Conservation (phyloP, 2,113 vertebrate species). For the Hydropotes inermis region DNA sequence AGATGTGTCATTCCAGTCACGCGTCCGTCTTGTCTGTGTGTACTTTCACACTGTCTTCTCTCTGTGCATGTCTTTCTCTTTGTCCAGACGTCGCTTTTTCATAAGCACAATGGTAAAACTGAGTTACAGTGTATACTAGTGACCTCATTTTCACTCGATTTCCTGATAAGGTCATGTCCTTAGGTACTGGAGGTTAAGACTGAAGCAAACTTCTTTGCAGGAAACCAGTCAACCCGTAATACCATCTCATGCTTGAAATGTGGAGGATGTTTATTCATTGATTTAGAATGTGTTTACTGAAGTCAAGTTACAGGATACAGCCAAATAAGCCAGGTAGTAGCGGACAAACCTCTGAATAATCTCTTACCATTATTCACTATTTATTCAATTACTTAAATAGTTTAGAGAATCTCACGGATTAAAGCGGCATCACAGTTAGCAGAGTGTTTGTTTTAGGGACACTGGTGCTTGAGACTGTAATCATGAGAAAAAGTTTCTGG, state of each 20-base stretch:
- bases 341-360: neutral
- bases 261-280: neutral
- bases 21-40: neutral
- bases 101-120: neutral
- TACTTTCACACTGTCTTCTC: neutral
- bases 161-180: neutral
- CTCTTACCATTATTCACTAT: neutral
- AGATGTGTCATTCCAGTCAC: neutral
- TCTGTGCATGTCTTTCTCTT: neutral
- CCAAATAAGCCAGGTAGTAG: neutral
- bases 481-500: neutral
- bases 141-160: neutral
- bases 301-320: neutral
- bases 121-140: neutral
- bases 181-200: neutral
- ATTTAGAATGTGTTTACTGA: neutral
- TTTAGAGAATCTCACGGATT: neutral
- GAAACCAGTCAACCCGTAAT: neutral
- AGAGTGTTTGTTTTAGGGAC: neutral
- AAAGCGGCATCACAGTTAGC: neutral
- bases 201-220: neutral
- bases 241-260: neutral
- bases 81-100: neutral
- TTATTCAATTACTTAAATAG: neutral
- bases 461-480: neutral